A percentile compares a stretch with the other conserved stretches of the same genome.
Evolutionary conservation across 2,113 vertebrate genomes (phyloP).

Genomic region (Daphoenositta chrysoptera): DNA sequence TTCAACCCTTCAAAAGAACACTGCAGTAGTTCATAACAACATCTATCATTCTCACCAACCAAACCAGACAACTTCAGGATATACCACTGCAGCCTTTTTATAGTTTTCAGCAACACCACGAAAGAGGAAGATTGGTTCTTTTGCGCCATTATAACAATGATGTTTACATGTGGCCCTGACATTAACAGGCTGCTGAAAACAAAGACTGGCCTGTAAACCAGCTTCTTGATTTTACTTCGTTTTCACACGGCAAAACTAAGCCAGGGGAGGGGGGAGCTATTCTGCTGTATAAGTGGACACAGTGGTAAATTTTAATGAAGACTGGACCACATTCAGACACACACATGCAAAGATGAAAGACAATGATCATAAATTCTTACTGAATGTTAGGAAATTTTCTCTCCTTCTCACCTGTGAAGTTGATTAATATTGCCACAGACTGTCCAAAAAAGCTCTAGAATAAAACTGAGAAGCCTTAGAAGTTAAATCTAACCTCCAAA

Average conservation of each 20-base stretch:
- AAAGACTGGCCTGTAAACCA: not conserved
- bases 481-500: not conserved
- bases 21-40: not conserved
- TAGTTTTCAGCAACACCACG: not conserved
- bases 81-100: not conserved
- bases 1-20: not conserved
- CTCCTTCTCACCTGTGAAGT: not conserved
- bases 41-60: not conserved
- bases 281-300: not conserved
- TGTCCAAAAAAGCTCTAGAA: not conserved
- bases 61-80: not conserved
- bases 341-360: not conserved
- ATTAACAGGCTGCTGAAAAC: not conserved
- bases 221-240: not conserved
- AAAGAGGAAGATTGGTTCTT: not conserved
- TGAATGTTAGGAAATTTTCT: not conserved
- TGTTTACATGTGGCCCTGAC: not conserved
- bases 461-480: not conserved
- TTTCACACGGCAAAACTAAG: not conserved
- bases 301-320: not conserved
- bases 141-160: not conserved
- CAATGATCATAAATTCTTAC: not conserved
- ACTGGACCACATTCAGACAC: not conserved
- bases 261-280: no score
- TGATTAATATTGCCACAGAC: not conserved